Evolutionary conservation across 92 coral and sea anemone species (phyloP), one percentile per base, ranked within the genome.

Genomic region (Epizoanthus fatuus): DNA sequence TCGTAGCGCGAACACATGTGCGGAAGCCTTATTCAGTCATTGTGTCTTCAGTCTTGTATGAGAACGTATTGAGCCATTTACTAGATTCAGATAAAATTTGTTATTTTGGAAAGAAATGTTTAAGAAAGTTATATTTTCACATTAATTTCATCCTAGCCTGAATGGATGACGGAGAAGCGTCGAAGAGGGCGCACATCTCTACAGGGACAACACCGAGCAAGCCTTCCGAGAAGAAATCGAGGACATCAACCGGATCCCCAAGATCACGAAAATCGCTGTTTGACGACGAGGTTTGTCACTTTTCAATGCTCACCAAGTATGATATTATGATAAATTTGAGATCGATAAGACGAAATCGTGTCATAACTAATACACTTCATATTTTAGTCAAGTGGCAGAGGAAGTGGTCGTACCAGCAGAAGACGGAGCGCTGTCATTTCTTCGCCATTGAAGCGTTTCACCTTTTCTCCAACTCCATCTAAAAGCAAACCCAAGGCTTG

Each of bases 151-250:
- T 52, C 25, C 80, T 53, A 74, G 80, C 64, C 65, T 74, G 80
- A 74, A 74, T 32, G 65, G 80, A 74, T 54, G 65, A 51, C 64
- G 52, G 29, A 54, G 80, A 74, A 74, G 64, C 80, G 25, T 53
- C 65, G 32, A 74, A 74, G 29, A 54, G 32, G 80, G 80, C 29
- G 51, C 80, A 74, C 80, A 19, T 74, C 32, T 74, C 51, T 35
- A 74, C 80, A 52, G 29, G 65, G 40, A 3, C 64, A 53, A 74
- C 65, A 54, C 65, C 80, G 29, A 54, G 79, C 25, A 74, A 74
- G 79, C 65, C 65, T 74, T 69, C 74, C 3, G 74, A 69, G 52
- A 69, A 69, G 74, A 69, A 39, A 40, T 69, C 74, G 74, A 69
- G 74, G 54, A 69, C 74, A 69, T 37, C 74, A 38, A 19, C 32